phyloP scores from a whole-genome alignment of 2,888 invertebrate genomes.

The Mythimna pallens region DNA sequence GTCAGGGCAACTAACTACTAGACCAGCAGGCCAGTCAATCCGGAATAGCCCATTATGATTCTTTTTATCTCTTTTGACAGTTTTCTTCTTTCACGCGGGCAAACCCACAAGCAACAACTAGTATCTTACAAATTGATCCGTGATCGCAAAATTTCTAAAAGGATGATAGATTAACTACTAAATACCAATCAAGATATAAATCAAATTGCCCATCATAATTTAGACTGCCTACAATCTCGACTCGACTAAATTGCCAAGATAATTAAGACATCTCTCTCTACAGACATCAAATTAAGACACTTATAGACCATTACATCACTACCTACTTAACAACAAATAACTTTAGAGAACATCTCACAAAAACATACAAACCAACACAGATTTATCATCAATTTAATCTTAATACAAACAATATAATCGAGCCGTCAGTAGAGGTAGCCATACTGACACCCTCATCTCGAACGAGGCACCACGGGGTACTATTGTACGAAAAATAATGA shows the following conservation, averaged over 20 bases:
- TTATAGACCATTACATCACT: slow-evolving; percentile 42
- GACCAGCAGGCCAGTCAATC: too few relatives aligned
- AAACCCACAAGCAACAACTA: not conserved
- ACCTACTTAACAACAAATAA: slow-evolving; percentile 47
- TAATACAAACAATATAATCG: slow-evolving; percentile 65
- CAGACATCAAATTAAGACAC: slow-evolving; percentile 22
- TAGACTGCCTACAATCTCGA: not conserved
- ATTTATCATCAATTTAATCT: slow-evolving; percentile 70
- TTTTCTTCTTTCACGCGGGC: too few relatives aligned
- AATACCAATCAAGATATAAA: not conserved
- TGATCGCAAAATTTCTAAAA: not conserved
- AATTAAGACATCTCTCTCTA: not conserved
- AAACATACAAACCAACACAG: slow-evolving; percentile 59
- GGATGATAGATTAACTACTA: not conserved
- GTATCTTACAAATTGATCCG: not conserved
- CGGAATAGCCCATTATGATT: too few relatives aligned
- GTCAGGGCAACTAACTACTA: too few relatives aligned
- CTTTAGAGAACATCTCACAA: slow-evolving; percentile 46
- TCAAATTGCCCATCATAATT: not conserved
- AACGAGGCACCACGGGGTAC: slow-evolving; percentile 78
- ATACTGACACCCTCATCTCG: slow-evolving; percentile 59
- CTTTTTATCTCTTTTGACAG: too few relatives aligned
- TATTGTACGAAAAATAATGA: slow-evolving; percentile 88
- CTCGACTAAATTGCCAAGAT: not conserved
- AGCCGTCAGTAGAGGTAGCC: slow-evolving; percentile 65